Evolutionary conservation across 2,113 vertebrate genomes (phyloP).

Genomic region (Tyto alba): DNA sequence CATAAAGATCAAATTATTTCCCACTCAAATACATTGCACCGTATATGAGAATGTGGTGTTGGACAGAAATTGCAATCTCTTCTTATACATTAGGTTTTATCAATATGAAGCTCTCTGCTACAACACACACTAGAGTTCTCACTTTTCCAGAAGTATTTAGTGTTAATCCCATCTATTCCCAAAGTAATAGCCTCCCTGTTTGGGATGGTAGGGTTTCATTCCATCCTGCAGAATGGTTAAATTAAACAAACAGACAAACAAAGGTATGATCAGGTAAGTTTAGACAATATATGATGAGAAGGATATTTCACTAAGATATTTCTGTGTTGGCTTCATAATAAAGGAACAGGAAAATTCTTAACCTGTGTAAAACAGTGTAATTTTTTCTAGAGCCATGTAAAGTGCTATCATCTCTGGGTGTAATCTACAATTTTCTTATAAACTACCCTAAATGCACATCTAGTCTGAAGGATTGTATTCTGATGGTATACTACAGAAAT

Average conservation of each 20-base stretch:
- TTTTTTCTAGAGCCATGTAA: neutral
- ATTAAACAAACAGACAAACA: neutral
- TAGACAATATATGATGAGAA: neutral
- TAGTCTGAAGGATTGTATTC: neutral
- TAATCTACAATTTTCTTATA: neutral
- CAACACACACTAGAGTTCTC: neutral
- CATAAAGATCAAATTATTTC: neutral
- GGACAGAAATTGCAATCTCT: constrained; percentile 1
- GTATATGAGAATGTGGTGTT: neutral
- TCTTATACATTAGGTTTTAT: neutral
- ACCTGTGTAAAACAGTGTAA: neutral
- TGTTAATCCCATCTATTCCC: neutral
- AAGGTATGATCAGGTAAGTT: neutral
- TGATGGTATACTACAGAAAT: neutral
- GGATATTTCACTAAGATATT: neutral
- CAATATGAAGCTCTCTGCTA: neutral
- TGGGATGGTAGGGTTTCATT: neutral
- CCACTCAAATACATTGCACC: neutral
- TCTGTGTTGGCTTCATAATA: neutral
- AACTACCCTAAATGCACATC: neutral
- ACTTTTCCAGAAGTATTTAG: neutral
- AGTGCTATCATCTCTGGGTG: neutral
- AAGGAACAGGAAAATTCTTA: neutral
- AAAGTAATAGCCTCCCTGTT: neutral
- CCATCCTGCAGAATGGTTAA: neutral